Evolutionary conservation across 2,888 invertebrate genomes (phyloP).

Genomic region (Aradus depressus): DNA sequence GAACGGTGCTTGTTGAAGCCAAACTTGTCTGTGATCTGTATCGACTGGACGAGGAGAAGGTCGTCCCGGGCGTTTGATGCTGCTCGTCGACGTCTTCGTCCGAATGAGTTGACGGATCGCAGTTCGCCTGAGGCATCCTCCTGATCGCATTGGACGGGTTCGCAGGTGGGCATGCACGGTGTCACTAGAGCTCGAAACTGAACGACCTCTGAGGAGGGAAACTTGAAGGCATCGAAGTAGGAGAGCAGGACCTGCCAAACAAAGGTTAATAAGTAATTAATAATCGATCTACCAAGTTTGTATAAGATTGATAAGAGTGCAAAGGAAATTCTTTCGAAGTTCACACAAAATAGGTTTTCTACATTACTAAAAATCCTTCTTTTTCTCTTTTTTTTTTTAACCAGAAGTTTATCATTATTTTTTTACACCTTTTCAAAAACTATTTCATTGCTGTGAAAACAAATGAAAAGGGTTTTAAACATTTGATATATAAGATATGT

Average conservation of each 20-base stretch:
- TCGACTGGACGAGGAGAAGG: conserved; percentile 76
- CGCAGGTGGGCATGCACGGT: conserved; percentile 86
- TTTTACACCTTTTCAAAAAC: too few species aligned
- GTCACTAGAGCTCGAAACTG: conserved; percentile 92
- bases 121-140: conserved; percentile 55
- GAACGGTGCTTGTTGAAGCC: conserved; percentile 54
- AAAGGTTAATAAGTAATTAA: too few species aligned
- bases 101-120: conserved; percentile 42
- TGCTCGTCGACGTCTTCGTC: conserved; percentile 39
- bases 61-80: conserved; percentile 51
- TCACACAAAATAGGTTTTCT: background rate
- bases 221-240: conserved; percentile 92
- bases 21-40: conserved; percentile 87
- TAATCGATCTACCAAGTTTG: too few species aligned
- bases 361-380: background rate
- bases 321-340: too few species aligned
- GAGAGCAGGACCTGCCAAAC: conserved; percentile 64
- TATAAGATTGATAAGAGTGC: too few species aligned
- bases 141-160: conserved; percentile 81
- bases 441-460: too few species aligned
- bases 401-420: background rate
- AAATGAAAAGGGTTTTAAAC: too few species aligned
- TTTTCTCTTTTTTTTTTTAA: background rate
- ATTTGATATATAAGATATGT: too few species aligned
- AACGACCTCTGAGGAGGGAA: conserved; percentile 87